Evolutionary conservation across 2,797 vertebrate species (phyloP).

Genomic region (Sciurus vulgaris): DNA sequence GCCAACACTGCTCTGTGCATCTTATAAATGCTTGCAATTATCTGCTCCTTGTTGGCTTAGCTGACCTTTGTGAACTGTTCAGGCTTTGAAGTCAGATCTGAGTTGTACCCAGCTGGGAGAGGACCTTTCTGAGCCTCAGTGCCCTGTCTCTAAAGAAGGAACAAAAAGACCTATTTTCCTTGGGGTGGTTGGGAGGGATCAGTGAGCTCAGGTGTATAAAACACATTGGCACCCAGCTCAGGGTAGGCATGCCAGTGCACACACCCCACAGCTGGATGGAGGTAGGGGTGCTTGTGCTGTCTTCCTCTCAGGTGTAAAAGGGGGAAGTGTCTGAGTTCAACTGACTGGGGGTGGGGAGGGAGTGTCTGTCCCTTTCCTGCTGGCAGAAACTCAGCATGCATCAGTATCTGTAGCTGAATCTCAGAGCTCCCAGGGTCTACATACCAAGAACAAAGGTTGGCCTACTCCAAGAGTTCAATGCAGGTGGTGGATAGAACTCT

Average conservation of each 20-base stretch:
- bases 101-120: background rate
- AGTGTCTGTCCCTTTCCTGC: background rate
- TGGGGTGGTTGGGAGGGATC: background rate
- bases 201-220: background rate
- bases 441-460: background rate
- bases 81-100: constrained; percentile 44
- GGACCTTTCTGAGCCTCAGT: background rate
- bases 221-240: background rate
- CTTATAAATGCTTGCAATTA: background rate
- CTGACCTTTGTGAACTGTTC: constrained; percentile 47
- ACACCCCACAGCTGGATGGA: background rate
- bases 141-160: constrained; percentile 19
- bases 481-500: background rate
- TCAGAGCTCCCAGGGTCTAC: background rate
- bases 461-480: background rate
- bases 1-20: constrained; percentile 16
- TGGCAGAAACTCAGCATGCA: background rate
- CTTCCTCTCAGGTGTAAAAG: background rate
- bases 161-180: constrained; percentile 17
- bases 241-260: background rate
- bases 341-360: background rate
- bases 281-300: background rate
- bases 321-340: background rate
- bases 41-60: constrained; percentile 5
- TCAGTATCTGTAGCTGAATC: background rate